phyloP scores from a whole-genome alignment of 2,113 vertebrate genomes.

The Hiodon alosoides region DNA sequence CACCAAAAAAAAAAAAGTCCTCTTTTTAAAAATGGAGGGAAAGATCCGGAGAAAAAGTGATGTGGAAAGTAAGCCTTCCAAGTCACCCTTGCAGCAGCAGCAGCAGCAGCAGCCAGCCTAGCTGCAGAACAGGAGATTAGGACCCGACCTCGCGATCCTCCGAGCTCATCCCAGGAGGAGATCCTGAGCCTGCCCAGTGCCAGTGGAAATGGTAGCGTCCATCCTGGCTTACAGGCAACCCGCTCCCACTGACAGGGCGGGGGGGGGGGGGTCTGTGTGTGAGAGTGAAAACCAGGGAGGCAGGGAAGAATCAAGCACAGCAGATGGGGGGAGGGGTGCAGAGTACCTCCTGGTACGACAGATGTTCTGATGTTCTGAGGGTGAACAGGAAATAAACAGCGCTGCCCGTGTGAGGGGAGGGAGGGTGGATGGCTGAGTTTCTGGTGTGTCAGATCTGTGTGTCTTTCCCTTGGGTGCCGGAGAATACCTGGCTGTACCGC shows the following conservation, averaged over 20 bases:
- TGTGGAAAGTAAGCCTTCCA: background rate
- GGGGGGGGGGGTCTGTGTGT: constrained; percentile 6
- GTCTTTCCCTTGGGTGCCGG: too few species aligned
- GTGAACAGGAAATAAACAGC: background rate
- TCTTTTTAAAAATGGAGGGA: background rate
- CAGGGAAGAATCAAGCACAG: background rate
- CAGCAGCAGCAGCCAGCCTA: background rate
- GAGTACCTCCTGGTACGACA: background rate
- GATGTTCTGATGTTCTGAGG: constrained; percentile 2
- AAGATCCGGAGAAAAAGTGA: constrained; percentile 2
- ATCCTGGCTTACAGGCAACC: constrained; percentile 8
- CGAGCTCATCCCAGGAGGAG: constrained; percentile 7
- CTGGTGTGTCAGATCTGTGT: too few species aligned
- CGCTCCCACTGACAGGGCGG: background rate
- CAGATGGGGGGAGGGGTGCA: background rate
- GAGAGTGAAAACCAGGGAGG: constrained; percentile 3
- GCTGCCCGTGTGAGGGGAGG: background rate
- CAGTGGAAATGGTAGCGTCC: constrained; percentile 16
- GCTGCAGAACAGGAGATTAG: constrained; percentile 12
- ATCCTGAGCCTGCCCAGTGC: background rate
- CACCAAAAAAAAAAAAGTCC: constrained; percentile 4
- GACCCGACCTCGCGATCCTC: constrained; percentile 15
- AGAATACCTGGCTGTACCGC: too few species aligned
- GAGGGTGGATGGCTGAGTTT: background rate
- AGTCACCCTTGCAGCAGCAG: background rate